Percentiles rank a stretch among this genome's conserved stretches.
Evolutionary conservation across 2,888 invertebrate genomes (phyloP).

Genomic region (Malthinus flaveolus): DNA sequence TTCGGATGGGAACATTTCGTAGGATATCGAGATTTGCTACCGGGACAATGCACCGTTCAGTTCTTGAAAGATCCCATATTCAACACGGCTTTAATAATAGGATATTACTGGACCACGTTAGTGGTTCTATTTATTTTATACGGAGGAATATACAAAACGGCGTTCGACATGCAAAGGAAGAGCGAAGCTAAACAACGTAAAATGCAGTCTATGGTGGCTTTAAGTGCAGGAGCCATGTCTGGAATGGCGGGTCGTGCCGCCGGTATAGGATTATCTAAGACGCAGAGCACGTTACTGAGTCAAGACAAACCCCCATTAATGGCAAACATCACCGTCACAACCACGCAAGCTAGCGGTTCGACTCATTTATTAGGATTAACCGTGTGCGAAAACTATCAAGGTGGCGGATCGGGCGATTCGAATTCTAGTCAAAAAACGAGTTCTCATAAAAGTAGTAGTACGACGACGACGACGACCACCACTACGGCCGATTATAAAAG

Average conservation of each 20-base stretch:
- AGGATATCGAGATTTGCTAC: constrained; percentile 83
- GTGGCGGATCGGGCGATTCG: constrained; percentile 58
- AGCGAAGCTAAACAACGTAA: constrained; percentile 95
- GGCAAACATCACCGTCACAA: constrained; percentile 53
- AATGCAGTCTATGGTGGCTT: constrained; percentile 92
- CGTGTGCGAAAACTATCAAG: constrained; percentile 44
- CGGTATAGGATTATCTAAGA: constrained; percentile 82
- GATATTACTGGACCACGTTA: constrained; percentile 97
- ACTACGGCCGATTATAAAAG: constrained; percentile 41
- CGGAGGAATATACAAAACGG: constrained; percentile 96
- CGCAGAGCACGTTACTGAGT: constrained; percentile 68
- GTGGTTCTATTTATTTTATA: constrained; percentile 94
- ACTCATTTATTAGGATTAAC: constrained; percentile 30
- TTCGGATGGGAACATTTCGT: constrained; percentile 99
- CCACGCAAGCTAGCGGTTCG: constrained; percentile 49
- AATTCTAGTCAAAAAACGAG: constrained; percentile 65
- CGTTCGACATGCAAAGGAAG: constrained; percentile 96
- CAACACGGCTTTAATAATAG: constrained; percentile 94
- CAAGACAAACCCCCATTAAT: constrained; percentile 71
- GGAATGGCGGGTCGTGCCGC: constrained; percentile 89
- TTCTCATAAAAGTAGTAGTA: constrained; percentile 62
- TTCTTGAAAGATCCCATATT: constrained; percentile 97
- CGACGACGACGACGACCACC: constrained; percentile 61
- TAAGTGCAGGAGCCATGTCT: constrained; percentile 88
- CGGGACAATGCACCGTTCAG: constrained; percentile 93